A percentile compares a stretch with the other conserved stretches of the same genome.
Conservation (phyloP, 2,888 invertebrate species). For the Hyppa rectilinea region DNA sequence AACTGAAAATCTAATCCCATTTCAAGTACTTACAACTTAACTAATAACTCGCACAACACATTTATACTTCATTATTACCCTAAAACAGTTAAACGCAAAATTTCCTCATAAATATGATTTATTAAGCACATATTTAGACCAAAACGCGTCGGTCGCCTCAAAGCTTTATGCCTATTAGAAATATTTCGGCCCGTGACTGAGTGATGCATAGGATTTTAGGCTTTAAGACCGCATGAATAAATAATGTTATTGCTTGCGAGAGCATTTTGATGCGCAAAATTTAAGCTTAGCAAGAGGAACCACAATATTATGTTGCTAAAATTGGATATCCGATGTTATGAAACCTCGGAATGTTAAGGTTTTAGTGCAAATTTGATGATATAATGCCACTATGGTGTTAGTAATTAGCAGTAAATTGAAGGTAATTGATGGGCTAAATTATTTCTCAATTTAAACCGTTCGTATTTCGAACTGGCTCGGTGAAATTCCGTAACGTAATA, state of each 20-base stretch:
- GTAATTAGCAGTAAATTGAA: conserved; percentile 25
- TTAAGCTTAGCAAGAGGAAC: conserved; percentile 45
- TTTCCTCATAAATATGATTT: conserved; percentile 62
- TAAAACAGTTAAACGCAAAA: conserved; percentile 44
- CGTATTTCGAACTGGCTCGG: background rate
- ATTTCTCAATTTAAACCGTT: conserved; percentile 9
- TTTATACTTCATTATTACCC: conserved; percentile 51
- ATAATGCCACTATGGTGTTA: conserved; percentile 25
- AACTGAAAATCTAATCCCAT: conserved; percentile 36
- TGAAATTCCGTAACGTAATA: background rate
- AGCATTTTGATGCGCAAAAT: conserved; percentile 40
- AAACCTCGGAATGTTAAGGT: conserved; percentile 44
- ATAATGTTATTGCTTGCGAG: conserved; percentile 30
- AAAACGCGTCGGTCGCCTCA: conserved; percentile 43
- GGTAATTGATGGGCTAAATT: conserved; percentile 10
- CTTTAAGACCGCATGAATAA: conserved; percentile 34
- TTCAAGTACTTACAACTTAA: conserved; percentile 28
- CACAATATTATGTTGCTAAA: conserved; percentile 61
- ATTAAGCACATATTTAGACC: conserved; percentile 60
- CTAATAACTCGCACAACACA: conserved; percentile 45
- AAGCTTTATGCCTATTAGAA: conserved; percentile 59
- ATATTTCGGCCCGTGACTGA: conserved; percentile 46
- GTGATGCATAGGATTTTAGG: conserved; percentile 27
- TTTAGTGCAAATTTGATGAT: conserved; percentile 28
- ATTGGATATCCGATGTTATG: conserved; percentile 55